Percentiles rank a stretch among this genome's conserved stretches.
Evolutionary conservation across 2,888 invertebrate genomes (phyloP).

Genomic region (Dromius quadrimaculatus): DNA sequence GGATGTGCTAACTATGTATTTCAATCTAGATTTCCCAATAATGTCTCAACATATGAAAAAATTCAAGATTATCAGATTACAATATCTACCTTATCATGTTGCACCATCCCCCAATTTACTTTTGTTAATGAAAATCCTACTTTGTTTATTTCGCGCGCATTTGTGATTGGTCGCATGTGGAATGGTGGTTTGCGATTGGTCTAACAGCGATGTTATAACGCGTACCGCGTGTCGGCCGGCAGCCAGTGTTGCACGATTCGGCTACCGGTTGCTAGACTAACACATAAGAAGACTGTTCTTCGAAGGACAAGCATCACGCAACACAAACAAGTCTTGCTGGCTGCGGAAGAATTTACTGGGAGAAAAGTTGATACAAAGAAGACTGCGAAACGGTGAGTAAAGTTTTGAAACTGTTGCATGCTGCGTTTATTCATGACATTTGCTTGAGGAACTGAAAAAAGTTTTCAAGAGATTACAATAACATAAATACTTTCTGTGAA

Average conservation of each 20-base stretch:
- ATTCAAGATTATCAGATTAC: background rate
- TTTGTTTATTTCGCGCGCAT: constrained; percentile 42
- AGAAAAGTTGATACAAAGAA: background rate
- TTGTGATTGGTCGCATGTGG: constrained; percentile 24
- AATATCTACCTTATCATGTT: background rate
- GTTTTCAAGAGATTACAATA: too few species aligned
- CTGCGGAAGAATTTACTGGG: background rate
- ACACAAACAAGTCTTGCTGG: background rate
- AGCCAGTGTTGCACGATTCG: constrained; percentile 30
- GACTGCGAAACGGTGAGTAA: background rate
- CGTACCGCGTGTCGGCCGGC: constrained; percentile 33
- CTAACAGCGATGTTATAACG: constrained; percentile 23
- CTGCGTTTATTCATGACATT: too few species aligned
- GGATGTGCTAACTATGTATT: too few species aligned
- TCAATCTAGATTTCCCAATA: too few species aligned
- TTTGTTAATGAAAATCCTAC: constrained; percentile 26
- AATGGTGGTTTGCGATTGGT: constrained; percentile 14
- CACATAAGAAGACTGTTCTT: background rate
- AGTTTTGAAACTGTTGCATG: too few species aligned
- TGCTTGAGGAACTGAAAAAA: too few species aligned
- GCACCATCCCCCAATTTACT: background rate
- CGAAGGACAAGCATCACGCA: constrained; percentile 1
- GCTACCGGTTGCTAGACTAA: constrained; percentile 4
- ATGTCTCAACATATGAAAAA: too few species aligned
- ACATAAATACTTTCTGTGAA: too few species aligned